These are phyloP conservation scores for Haliaeetus leucogaster DNA, from an alignment of 2,113 vertebrate genomes.

Conservation along the genomic window DNA sequence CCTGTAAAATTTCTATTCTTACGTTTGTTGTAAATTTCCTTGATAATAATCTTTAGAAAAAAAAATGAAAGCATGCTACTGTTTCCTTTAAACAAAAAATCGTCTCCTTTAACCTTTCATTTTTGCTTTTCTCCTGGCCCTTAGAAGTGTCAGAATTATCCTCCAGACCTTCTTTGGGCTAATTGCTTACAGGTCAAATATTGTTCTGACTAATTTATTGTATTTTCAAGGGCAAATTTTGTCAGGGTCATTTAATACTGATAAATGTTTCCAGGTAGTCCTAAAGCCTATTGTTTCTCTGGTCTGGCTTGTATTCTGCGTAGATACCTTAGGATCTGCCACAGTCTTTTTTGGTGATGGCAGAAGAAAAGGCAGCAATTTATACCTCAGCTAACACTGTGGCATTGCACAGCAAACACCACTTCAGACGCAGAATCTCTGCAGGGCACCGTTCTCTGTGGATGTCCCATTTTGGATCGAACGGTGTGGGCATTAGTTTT, in stretches of 20 bases:
- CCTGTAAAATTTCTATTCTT: background rate
- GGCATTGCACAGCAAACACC: background rate
- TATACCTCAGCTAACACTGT: fast-evolving
- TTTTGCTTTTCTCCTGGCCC: background rate
- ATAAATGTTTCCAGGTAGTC: background rate
- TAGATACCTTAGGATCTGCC: background rate
- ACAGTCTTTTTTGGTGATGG: background rate
- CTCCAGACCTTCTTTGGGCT: background rate
- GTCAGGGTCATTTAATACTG: background rate
- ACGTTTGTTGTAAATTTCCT: background rate
- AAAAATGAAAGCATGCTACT: background rate
- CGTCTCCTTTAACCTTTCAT: background rate
- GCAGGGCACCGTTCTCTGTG: background rate
- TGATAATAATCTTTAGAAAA: background rate
- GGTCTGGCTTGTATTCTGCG: background rate
- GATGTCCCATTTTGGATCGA: background rate
- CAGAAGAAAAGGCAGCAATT: background rate
- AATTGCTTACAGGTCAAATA: background rate
- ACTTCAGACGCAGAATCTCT: background rate
- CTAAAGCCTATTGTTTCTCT: background rate
- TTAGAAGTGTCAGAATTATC: background rate
- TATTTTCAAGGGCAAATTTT: background rate
- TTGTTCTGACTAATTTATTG: background rate
- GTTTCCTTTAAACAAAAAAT: background rate
- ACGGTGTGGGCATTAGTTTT: background rate